Base-by-base conservation (phyloP, 1,140 invertebrate species). In the Pteromalus puparum region DNA sequence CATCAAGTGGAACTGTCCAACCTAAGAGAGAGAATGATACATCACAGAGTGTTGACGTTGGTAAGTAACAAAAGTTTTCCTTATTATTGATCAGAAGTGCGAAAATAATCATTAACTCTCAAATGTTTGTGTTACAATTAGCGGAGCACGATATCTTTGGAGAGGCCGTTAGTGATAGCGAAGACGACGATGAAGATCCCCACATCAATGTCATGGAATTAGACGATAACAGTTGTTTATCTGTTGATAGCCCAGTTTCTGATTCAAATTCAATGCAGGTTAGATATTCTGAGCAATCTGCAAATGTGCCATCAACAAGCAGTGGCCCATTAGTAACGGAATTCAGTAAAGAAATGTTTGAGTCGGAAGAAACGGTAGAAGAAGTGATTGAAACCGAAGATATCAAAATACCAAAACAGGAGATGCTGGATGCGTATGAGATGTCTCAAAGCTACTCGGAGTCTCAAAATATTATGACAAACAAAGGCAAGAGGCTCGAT, bases 131-230 rank as follows among this genome's bases (percentile, higher is more conserved):
- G 13, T 42, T 48, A 9, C 18, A n/a, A 70, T 86, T 75, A 92
- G 95, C 95, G 83, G 96, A 96, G 88, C 96, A 97, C 88, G 97
- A 98, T 88, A 97, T 98, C 90, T 98, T 98, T 93, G 97, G 98
- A 70, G 97, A 97, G 88, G 95, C 95, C 67, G 95, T 98, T 0
- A 98, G 97, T 90, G 97, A 97, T 88, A 97, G 97, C 70, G 95
- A 95, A 87, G 92, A 93, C 21, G 96, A 97, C 84, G 94, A 96
- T 86, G 96, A 97, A 89, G 95, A 96, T 86, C 94, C 95, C 9
- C 95, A 95, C 89, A 94, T 95, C 53, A 95, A 96, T 87, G 95
- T 96, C 78, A 94, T 96, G 87, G 97, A 97, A 88, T 89, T 97
- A 73, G 97, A 97, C 89, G 97, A 98, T 87, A 96, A 94, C 73